Percentiles rank a stretch among this genome's conserved stretches.
Evolutionary conservation across 2,797 vertebrate genomes (phyloP).

Genomic region (Betta splendens): DNA sequence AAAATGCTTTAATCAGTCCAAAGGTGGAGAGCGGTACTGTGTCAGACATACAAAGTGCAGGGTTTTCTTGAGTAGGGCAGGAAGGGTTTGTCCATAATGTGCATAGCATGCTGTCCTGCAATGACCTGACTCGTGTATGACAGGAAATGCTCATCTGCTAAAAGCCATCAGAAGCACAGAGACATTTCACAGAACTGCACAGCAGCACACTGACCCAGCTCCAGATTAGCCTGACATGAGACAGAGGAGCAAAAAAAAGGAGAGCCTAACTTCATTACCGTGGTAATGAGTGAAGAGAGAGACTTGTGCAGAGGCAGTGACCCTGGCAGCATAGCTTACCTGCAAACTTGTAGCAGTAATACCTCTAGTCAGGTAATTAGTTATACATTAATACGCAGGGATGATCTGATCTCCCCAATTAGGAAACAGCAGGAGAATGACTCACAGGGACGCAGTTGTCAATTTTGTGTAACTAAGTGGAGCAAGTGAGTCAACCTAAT

Average conservation of each 20-base stretch:
- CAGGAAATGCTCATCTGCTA: slow-evolving; percentile 11
- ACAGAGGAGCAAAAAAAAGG: slow-evolving; percentile 18
- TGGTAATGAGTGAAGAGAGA: slow-evolving; percentile 71
- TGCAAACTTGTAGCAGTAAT: slow-evolving; percentile 76
- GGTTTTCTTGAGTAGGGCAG: neutral
- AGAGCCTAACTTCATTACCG: slow-evolving; percentile 74
- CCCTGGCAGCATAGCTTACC: slow-evolving; percentile 70
- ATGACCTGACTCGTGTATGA: slow-evolving; percentile 17
- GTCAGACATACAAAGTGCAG: slow-evolving; percentile 17
- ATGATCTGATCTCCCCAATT: slow-evolving; percentile 77
- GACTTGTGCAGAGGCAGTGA: slow-evolving; percentile 66
- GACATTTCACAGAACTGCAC: slow-evolving; percentile 37
- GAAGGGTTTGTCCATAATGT: slow-evolving; percentile 3
- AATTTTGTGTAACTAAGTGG: slow-evolving; percentile 21
- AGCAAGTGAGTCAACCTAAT: slow-evolving; percentile 17
- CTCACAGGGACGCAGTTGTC: slow-evolving; percentile 49
- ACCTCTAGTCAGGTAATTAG: slow-evolving; percentile 80
- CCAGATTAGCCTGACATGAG: slow-evolving; percentile 46
- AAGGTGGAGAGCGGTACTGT: neutral
- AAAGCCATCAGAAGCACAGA: slow-evolving; percentile 37
- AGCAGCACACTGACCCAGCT: slow-evolving; percentile 39
- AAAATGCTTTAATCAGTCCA: slow-evolving; percentile 17
- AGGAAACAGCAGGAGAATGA: slow-evolving; percentile 50
- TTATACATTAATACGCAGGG: slow-evolving; percentile 77
- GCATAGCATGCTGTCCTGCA: neutral